A percentile compares a stretch with the other conserved stretches of the same genome.
These are phyloP conservation scores for Polydrusus tereticollis DNA, from an alignment of 2,888 invertebrate species.

Conservation along the genomic window DNA sequence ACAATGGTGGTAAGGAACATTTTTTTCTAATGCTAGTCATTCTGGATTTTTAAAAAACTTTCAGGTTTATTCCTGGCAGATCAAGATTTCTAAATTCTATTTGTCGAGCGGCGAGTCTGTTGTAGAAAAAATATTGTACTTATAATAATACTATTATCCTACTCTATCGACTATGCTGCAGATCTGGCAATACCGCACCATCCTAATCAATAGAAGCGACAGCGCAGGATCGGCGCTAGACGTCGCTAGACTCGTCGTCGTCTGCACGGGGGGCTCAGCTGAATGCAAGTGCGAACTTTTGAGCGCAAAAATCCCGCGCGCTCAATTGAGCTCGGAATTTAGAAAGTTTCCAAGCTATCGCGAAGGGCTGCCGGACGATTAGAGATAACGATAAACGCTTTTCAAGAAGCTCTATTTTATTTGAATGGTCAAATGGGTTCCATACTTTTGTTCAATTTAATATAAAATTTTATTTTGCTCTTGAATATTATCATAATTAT, in stretches of 20 bases:
- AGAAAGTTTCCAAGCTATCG: constrained; percentile 7
- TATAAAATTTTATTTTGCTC: too few relatives aligned
- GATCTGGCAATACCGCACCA: constrained; percentile 9
- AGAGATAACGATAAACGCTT: constrained; percentile 3
- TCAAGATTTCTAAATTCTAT: too few relatives aligned
- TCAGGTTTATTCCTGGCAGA: too few relatives aligned
- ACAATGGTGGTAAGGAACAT: too few relatives aligned
- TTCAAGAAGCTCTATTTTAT: not conserved
- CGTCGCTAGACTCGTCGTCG: constrained; percentile 21
- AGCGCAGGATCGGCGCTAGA: constrained; percentile 30
- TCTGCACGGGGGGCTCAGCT: constrained; percentile 19
- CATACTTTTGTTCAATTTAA: not conserved
- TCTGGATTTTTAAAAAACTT: too few relatives aligned
- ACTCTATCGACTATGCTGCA: not conserved
- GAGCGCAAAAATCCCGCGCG: constrained; percentile 12
- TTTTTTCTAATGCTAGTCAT: too few relatives aligned
- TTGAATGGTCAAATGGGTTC: not conserved
- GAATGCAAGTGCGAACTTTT: constrained; percentile 21
- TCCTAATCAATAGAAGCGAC: constrained; percentile 24
- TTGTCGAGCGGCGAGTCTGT: too few relatives aligned
- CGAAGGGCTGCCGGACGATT: constrained; percentile 1
- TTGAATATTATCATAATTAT: too few relatives aligned
- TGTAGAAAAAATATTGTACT: too few relatives aligned
- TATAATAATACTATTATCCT: not conserved
- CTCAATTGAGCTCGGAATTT: constrained; percentile 11